Evolutionary conservation across 2,113 vertebrate genomes (phyloP).

Genomic region (Amphilophus citrinellus): DNA sequence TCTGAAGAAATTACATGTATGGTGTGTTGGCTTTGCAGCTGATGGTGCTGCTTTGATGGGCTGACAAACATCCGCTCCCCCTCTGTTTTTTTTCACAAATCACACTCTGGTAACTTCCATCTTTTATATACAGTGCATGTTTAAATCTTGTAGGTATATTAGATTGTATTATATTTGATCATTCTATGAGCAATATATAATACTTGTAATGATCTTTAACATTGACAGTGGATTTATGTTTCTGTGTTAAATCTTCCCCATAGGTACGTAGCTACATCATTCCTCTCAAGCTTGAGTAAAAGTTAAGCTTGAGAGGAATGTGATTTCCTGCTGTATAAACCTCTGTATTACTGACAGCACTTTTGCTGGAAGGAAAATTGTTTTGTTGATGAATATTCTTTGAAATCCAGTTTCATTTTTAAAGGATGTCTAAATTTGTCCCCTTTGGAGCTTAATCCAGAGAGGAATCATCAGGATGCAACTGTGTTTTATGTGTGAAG

Average conservation of each 20-base stretch:
- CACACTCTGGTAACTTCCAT: too few relatives aligned
- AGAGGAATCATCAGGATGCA: conserved; percentile 42
- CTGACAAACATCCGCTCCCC: too few relatives aligned
- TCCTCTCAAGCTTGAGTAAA: background rate
- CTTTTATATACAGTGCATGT: too few relatives aligned
- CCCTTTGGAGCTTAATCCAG: conserved; percentile 48
- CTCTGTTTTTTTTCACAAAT: too few relatives aligned
- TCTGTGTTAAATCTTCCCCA: background rate
- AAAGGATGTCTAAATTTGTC: conserved; percentile 48
- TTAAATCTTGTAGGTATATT: too few relatives aligned
- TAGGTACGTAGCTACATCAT: background rate
- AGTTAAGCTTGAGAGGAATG: background rate
- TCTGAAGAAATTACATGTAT: background rate
- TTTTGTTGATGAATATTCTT: conserved; percentile 12
- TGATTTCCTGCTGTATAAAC: background rate
- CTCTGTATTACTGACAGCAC: background rate
- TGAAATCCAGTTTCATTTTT: conserved; percentile 39
- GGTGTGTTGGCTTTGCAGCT: background rate
- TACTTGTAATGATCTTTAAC: too few relatives aligned
- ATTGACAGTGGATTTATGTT: background rate
- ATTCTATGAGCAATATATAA: too few relatives aligned
- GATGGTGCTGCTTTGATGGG: background rate
- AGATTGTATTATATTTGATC: too few relatives aligned
- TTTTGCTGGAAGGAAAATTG: background rate
- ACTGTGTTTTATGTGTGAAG: conserved; percentile 22